A percentile compares a stretch with the other conserved stretches of the same genome.
phyloP scores from a whole-genome alignment of 2,888 invertebrate genomes.

The Trichopoda pennipes region DNA sequence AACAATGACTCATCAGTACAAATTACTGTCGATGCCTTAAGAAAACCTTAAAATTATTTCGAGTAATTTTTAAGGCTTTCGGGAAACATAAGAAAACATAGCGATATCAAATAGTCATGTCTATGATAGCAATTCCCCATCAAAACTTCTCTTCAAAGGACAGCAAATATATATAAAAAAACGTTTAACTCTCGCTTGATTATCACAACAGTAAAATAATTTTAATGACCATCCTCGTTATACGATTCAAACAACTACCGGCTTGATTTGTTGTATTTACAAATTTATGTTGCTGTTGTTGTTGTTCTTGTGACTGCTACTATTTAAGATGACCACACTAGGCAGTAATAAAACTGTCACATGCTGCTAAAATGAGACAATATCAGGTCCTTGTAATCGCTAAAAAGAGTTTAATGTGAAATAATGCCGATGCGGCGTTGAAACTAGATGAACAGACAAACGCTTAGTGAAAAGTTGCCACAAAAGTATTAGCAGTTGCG shows the following conservation, averaged over 20 bases:
- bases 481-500: constrained; percentile 35
- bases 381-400: constrained; percentile 72
- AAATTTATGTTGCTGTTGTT: constrained; percentile 22
- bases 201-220: neutral
- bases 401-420: constrained; percentile 66
- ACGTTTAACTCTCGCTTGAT: no score
- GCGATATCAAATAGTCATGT: no score
- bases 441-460: constrained; percentile 37
- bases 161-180: no score
- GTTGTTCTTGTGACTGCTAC: neutral
- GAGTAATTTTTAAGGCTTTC: no score
- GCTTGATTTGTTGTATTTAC: constrained; percentile 30
- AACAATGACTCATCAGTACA: no score
- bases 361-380: constrained; percentile 74
- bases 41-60: no score
- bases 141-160: no score
- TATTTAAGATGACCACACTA: constrained; percentile 55
- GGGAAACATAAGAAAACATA: no score
- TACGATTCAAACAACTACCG: constrained; percentile 12
- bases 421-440: constrained; percentile 64
- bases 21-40: no score
- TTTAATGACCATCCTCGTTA: constrained; percentile 12
- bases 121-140: no score
- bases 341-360: constrained; percentile 78
- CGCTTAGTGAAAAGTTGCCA: constrained; percentile 44